These are phyloP conservation scores for Myopa tessellatipennis DNA, from an alignment of 2,888 invertebrate species.

Conservation along the genomic window DNA sequence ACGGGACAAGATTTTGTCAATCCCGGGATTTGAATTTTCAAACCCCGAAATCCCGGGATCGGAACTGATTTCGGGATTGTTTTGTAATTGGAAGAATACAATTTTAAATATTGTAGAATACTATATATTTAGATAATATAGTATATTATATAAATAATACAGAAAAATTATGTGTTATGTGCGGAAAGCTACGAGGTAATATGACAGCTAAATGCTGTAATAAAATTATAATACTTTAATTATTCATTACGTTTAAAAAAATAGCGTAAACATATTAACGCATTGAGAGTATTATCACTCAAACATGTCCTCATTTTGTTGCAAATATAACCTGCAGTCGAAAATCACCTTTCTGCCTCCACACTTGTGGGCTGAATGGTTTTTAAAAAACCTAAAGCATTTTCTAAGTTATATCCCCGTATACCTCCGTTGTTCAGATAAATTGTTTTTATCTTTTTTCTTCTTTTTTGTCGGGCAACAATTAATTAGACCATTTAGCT, in stretches of 20 bases:
- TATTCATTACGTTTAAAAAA: not conserved
- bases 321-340: slow-evolving; percentile 11
- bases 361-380: slow-evolving; percentile 20
- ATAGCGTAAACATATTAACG: slow-evolving; percentile 1
- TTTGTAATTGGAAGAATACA: not conserved
- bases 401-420: not conserved
- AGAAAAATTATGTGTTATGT: not conserved
- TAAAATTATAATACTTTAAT: not conserved
- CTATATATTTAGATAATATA: not conserved
- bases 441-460: no score
- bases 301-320: slow-evolving; percentile 15
- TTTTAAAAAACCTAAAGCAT: slow-evolving; percentile 6
- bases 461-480: no score
- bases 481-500: no score
- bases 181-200: no score
- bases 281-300: not conserved
- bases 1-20: not conserved
- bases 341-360: slow-evolving; percentile 4
- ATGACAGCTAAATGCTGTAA: not conserved
- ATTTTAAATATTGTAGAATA: not conserved
- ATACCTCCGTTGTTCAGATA: not conserved
- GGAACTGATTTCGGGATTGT: not conserved
- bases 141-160: not conserved
- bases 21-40: not conserved
- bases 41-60: not conserved